Evolutionary conservation across 2,888 invertebrate species (phyloP), one percentile per base, ranked within the genome.

Genomic region (Trimorus sp.): DNA sequence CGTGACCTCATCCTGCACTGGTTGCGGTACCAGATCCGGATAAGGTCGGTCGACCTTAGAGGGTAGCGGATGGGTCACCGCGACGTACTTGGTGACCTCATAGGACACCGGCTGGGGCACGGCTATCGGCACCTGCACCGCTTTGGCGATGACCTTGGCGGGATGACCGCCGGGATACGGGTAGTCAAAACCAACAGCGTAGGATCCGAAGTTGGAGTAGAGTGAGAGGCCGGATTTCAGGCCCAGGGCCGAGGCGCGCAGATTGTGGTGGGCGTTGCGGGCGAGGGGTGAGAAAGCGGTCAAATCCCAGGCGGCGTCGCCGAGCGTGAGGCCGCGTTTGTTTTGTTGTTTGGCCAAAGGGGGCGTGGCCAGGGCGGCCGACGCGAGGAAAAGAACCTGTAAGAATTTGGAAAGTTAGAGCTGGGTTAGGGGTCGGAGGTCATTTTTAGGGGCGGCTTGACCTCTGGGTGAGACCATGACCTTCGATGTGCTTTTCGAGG

Each of bases 61-160:
- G 0, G 88, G 84, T 12, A 85, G 84, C 1, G 87, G 88, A 6
- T 87, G 86, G 0, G 87, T 80, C 5, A 87, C 85, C 7, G 88
- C 85, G 6, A 87, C 85, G 53, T 83, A 74, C 15, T 83, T 85
- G 51, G 85, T 84, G 7, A 88, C 85, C 59, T 86, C 84, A 8
- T 88, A 85, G 1, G 89, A 88, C n/a, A 87, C 84, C n/a, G 87
- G 85, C 1, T 89, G 89, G 0, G 87, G 84, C 8, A 84, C 86
- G 0, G 84, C 84, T 3, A 85, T 83, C 2, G 85, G 85, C 5
- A 85, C 86, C 42, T 85, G 85, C 36, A 88, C 85, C 49, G 87
- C 86, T 36, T 87, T 87, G 75, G 85, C 84, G 42, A 88, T 82
- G 12, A 85, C 86, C 49, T 87, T 76, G 6, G 87, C 87, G 42